Evolutionary conservation across 2,888 invertebrate species (phyloP).

Genomic region (Lathronympha strigana): DNA sequence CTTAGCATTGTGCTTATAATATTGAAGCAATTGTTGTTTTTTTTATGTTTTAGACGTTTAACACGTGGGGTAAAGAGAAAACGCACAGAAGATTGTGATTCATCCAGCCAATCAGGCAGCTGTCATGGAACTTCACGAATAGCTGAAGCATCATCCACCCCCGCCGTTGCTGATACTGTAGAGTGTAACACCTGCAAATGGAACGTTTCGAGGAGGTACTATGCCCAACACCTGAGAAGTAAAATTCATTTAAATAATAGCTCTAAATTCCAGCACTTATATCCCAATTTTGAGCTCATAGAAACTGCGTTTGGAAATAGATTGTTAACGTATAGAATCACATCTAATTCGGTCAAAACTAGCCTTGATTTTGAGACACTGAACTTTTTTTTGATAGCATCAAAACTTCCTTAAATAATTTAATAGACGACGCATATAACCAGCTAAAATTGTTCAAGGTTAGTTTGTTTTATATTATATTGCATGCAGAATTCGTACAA

Average conservation of each 20-base stretch:
- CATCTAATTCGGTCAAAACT: not conserved
- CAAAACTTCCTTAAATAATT: too few relatives aligned
- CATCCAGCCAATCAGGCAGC: not conserved
- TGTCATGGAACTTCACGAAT: not conserved
- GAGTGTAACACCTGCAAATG: constrained; percentile 20
- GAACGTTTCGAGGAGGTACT: constrained; percentile 14
- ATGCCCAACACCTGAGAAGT: constrained; percentile 11
- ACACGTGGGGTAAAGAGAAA: not conserved
- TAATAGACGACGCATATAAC: too few relatives aligned
- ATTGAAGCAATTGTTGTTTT: not conserved
- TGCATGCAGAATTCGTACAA: too few relatives aligned
- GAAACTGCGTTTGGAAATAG: too few relatives aligned
- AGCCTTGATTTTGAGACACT: not conserved
- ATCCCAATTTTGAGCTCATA: not conserved
- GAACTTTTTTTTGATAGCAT: not conserved
- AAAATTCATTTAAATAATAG: not conserved
- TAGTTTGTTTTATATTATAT: too few relatives aligned
- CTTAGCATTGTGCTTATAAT: not conserved
- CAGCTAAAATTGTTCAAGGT: too few relatives aligned
- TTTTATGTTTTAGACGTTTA: not conserved
- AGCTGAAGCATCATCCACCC: not conserved
- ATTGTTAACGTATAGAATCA: not conserved
- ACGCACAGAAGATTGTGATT: not conserved
- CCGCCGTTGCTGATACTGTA: constrained; percentile 1
- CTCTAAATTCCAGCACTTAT: not conserved